A percentile compares a stretch with the other conserved stretches of the same genome.
phyloP scores from a whole-genome alignment of 2,888 invertebrate genomes.

The Argyresthia goedartella region DNA sequence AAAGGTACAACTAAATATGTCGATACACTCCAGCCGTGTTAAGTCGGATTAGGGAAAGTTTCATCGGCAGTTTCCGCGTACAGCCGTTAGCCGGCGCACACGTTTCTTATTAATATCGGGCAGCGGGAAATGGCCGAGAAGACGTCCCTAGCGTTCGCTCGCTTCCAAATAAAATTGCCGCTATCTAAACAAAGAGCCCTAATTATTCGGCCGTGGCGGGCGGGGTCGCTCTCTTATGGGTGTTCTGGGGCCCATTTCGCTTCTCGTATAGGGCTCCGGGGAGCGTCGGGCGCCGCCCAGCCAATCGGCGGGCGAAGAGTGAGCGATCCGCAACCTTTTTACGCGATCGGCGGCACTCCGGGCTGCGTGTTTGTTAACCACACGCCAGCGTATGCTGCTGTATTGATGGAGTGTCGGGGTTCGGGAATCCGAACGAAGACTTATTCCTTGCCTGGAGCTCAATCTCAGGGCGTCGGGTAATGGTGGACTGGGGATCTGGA shows the following conservation, averaged over 20 bases:
- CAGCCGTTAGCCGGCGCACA: slow-evolving; percentile 45
- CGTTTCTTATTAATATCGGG: slow-evolving; percentile 69
- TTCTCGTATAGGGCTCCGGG: slow-evolving; percentile 74
- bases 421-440: no score
- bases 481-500: no score
- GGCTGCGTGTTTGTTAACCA: slow-evolving; percentile 2
- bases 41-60: slow-evolving; percentile 11
- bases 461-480: no score
- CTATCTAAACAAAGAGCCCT: slow-evolving; percentile 75
- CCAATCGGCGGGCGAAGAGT: slow-evolving; percentile 71
- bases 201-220: slow-evolving; percentile 75
- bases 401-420: background rate
- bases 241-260: slow-evolving; percentile 78
- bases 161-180: slow-evolving; percentile 73
- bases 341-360: slow-evolving; percentile 52
- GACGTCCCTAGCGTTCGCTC: slow-evolving; percentile 67
- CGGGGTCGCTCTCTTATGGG: slow-evolving; percentile 79
- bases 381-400: background rate
- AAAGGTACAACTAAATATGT: no score
- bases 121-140: slow-evolving; percentile 60
- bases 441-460: no score
- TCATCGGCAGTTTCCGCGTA: slow-evolving; percentile 26
- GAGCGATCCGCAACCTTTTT: slow-evolving; percentile 71
- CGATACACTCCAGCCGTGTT: no score
- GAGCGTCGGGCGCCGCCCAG: slow-evolving; percentile 74